Conservation (phyloP, 2,888 invertebrate genomes). For the Sarcophaga subvicina region DNA sequence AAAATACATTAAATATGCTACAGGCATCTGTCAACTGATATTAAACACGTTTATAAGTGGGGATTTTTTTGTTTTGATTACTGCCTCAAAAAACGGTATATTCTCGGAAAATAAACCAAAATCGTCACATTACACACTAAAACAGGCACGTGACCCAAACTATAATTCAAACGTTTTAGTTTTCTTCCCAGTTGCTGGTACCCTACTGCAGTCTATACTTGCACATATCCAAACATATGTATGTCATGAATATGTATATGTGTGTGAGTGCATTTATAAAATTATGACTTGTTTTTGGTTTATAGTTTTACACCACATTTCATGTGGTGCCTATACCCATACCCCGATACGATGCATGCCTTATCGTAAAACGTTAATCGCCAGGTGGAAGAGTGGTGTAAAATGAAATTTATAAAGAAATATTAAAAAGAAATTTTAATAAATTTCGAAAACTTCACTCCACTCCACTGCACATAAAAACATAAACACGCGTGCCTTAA, state of each 20-base stretch:
- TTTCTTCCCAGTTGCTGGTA: too few species aligned
- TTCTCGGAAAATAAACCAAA: constrained; percentile 59
- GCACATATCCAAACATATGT: too few species aligned
- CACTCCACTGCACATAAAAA: constrained; percentile 17
- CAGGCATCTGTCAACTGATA: constrained; percentile 31
- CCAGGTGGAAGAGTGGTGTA: constrained; percentile 55
- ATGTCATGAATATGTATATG: too few species aligned
- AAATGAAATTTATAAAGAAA: constrained; percentile 51
- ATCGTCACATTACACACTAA: constrained; percentile 46
- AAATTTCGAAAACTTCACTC: constrained; percentile 41
- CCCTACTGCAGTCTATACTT: too few species aligned
- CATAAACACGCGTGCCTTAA: constrained; percentile 63
- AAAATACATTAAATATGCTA: constrained; percentile 35
- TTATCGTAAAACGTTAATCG: constrained; percentile 65
- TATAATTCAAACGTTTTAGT: neutral
- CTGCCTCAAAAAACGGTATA: neutral
- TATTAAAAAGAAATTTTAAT: constrained; percentile 66
- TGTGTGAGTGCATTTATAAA: constrained; percentile 26
- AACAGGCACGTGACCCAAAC: constrained; percentile 60
- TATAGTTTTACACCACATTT: constrained; percentile 28
- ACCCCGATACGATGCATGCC: neutral
- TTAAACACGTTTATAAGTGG: constrained; percentile 47
- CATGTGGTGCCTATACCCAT: neutral
- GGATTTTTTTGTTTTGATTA: neutral
- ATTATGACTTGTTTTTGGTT: constrained; percentile 49